Base-by-base conservation (phyloP, 2,888 invertebrate species). In the Volucella bombylans region DNA sequence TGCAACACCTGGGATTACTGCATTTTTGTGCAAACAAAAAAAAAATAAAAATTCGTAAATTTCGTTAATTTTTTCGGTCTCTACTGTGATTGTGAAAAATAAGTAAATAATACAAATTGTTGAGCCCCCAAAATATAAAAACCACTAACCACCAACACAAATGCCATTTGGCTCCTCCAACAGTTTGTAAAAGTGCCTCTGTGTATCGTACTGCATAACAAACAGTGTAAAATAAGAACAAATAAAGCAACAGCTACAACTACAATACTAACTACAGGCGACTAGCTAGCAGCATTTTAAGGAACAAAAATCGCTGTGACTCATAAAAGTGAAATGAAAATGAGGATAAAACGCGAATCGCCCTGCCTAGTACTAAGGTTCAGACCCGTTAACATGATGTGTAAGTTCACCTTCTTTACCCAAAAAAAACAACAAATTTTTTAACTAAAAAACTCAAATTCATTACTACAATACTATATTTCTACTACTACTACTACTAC, bases 301-400 rank as follows among this genome's bases (percentile, higher is more conserved):
- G 31, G 6, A 31, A 31, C 31, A 31, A 31, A 31, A 82, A 69
- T 71, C 55, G 80, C 71, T 89, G 91, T 91, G 91, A 91, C 90
- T 91, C 91, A 91, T 90, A 91, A 90, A 91, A 91, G 91, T 91
- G 91, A 91, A 91, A 91, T 91, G 90, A 92, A 92, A 90, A 94
- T 94, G 94, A 93, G 94, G 92, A 93, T 94, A 89, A 94, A 94
- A 92, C 93, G 94, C 91, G 93, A 94, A 90, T 93, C 94, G 87
- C 93, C 94, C 88, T 94, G 94, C 90, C 92, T 94, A 88, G 93
- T 94, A 87, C 92, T 94, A 76, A 92, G 94, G 89, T 93, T 94
- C 88, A 93, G 93, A 90, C 94, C 94, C 18, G 89, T 93, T 82
- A 92, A 90, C 76, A 90, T 90, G 88, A 87, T 89, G 85, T 88